phyloP scores from a whole-genome alignment of 1,140 invertebrate species.

The Panulirus ornatus region DNA sequence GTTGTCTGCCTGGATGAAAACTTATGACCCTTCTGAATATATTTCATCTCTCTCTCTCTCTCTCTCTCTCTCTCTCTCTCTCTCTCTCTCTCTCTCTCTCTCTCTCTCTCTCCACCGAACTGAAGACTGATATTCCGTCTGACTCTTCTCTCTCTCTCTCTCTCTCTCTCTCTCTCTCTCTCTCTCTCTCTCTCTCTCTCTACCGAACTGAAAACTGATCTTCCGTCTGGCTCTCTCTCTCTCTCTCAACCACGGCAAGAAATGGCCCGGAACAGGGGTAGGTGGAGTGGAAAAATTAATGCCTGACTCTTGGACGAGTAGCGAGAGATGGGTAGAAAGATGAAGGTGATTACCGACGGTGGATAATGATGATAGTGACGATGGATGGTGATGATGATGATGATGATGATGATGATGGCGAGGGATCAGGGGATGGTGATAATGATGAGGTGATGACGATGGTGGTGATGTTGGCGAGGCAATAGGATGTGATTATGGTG shows the following conservation, averaged over 20 bases:
- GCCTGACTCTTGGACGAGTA: background rate
- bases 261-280: constrained; percentile 1
- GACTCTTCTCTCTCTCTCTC: background rate
- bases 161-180: constrained; percentile 29
- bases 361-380: too few species aligned
- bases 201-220: background rate
- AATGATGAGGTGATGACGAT: constrained; percentile 9
- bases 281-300: constrained; percentile 20
- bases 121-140: background rate
- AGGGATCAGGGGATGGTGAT: background rate
- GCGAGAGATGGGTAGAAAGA: background rate
- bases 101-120: background rate
- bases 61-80: background rate
- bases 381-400: too few species aligned
- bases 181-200: constrained; percentile 18
- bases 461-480: background rate
- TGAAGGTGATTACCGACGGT: too few species aligned
- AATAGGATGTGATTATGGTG: too few species aligned
- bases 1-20: background rate
- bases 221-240: background rate
- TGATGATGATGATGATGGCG: too few species aligned
- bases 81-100: background rate
- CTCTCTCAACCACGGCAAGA: background rate
- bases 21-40: background rate
- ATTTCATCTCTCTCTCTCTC: background rate